Percentiles rank a stretch among this genome's conserved stretches.
phyloP scores from a whole-genome alignment of 1,140 invertebrate genomes.

The Ostrea denselamellosa region DNA sequence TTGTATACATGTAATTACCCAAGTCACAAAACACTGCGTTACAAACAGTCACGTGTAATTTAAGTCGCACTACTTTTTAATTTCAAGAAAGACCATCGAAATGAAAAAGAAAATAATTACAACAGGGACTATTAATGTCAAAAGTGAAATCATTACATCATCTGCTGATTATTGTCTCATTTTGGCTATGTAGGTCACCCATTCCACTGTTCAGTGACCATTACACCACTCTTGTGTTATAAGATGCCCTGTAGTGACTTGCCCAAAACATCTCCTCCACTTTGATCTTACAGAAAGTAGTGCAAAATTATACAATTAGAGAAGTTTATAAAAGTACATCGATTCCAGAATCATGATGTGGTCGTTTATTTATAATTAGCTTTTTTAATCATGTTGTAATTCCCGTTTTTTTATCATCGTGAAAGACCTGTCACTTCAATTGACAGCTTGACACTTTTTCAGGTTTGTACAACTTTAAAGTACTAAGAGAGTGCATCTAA shows the following conservation, averaged over 20 bases:
- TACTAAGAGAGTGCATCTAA: not conserved
- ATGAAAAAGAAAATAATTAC: not conserved
- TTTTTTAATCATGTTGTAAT: not conserved
- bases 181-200: not conserved
- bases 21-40: not conserved
- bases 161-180: not conserved
- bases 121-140: not conserved
- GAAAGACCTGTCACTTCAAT: not conserved
- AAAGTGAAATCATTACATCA: constrained; percentile 5
- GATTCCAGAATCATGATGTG: constrained; percentile 2
- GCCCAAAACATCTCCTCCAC: not conserved
- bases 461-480: not conserved
- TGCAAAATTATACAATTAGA: not conserved
- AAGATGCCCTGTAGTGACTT: not conserved
- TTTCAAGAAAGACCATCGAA: not conserved
- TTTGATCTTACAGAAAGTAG: not conserved
- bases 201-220: constrained; percentile 15
- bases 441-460: constrained; percentile 4
- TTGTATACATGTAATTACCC: not conserved
- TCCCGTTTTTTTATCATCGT: not conserved
- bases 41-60: not conserved
- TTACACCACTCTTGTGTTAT: not conserved
- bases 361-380: not conserved
- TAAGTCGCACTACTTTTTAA: not conserved
- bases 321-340: not conserved